These are phyloP conservation scores for Brachyhypopomus occidentalis DNA, from an alignment of 2,113 vertebrate genomes.

Conservation along the genomic window DNA sequence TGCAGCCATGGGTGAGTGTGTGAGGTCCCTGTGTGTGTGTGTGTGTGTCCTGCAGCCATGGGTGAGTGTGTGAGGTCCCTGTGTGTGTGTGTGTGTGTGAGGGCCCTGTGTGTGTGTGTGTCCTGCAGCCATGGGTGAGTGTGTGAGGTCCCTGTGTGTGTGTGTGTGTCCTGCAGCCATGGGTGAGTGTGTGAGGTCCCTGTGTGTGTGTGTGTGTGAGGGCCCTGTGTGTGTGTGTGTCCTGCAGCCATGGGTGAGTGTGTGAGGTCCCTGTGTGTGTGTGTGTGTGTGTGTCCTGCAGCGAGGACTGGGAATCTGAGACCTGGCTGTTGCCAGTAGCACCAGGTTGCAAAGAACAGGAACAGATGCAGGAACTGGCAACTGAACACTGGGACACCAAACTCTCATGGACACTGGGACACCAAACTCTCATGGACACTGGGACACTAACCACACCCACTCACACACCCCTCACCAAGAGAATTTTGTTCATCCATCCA, in stretches of 20 bases:
- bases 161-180: background rate
- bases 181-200: too few relatives aligned
- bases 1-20: background rate
- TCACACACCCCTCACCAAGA: slow-evolving; percentile 44
- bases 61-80: too few relatives aligned
- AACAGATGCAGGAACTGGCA: slow-evolving; percentile 32
- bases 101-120: too few relatives aligned
- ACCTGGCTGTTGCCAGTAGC: background rate
- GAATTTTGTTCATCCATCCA: slow-evolving; percentile 20
- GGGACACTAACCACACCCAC: slow-evolving; percentile 24
- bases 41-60: too few relatives aligned
- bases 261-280: slow-evolving; percentile 19
- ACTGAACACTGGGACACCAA: background rate
- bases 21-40: background rate
- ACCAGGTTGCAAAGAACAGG: slow-evolving; percentile 16
- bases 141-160: slow-evolving; percentile 32
- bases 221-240: too few relatives aligned
- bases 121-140: slow-evolving; percentile 94
- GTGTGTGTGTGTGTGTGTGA: too few relatives aligned
- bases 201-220: too few relatives aligned
- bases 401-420: slow-evolving; percentile 1
- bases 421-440: slow-evolving; percentile 35
- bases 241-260: slow-evolving; percentile 94
- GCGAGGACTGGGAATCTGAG: background rate
- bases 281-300: background rate